A percentile compares a stretch with the other conserved stretches of the same genome.
Evolutionary conservation across 64 coral and sea anemone genomes (phyloP).

Genomic region (Actinia equina): DNA sequence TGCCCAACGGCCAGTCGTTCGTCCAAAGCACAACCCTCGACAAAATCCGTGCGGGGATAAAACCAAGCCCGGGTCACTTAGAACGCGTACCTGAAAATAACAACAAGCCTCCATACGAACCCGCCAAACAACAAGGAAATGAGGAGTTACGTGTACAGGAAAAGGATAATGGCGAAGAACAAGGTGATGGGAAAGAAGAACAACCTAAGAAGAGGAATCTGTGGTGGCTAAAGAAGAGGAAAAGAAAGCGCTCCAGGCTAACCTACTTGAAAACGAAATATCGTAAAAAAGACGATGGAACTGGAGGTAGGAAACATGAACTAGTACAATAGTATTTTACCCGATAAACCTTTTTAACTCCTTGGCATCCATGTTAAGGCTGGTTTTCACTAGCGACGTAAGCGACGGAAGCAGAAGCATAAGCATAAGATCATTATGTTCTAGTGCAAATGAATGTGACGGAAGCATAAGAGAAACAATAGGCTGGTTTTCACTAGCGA

Average conservation of each 20-base stretch:
- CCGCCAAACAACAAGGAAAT: slow-evolving; percentile 20
- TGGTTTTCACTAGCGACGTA: too few species aligned
- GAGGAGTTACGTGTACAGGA: neutral
- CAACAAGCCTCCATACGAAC: neutral
- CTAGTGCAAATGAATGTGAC: too few species aligned
- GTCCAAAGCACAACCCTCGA: neutral
- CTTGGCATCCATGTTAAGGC: too few species aligned
- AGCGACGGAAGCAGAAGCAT: too few species aligned
- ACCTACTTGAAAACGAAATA: slow-evolving; percentile 82
- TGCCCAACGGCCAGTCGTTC: neutral
- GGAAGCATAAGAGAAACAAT: too few species aligned
- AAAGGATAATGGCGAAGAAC: neutral
- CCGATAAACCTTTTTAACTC: too few species aligned
- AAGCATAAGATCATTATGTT: too few species aligned
- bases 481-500: too few species aligned
- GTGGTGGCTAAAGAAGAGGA: slow-evolving; percentile 86
- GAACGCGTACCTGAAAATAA: neutral
- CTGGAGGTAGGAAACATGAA: neutral
- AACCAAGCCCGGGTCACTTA: neutral
- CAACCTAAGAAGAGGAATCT: slow-evolving; percentile 67
- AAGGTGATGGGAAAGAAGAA: slow-evolving; percentile 38
- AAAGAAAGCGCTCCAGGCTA: slow-evolving; percentile 52
- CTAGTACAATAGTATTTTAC: neutral
- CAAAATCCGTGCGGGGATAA: slow-evolving; percentile 4
- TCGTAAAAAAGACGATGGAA: slow-evolving; percentile 75